Evolutionary conservation across 2,113 vertebrate genomes (phyloP).

Genomic region (Guaruba guarouba): DNA sequence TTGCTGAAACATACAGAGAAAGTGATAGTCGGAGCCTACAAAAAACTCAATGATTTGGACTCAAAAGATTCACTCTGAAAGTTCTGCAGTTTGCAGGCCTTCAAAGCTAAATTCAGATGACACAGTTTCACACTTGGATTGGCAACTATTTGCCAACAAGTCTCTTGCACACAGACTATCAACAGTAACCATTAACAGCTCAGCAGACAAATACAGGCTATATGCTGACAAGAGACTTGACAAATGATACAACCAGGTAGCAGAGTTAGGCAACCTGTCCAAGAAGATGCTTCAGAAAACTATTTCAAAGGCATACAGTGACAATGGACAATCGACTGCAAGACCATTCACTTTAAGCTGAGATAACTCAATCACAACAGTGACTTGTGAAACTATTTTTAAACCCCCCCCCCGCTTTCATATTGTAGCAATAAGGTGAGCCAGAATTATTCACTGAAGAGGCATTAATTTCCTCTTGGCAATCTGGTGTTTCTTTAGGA

Average conservation of each 20-base stretch:
- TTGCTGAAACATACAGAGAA: background rate
- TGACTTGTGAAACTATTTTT: conserved; percentile 1
- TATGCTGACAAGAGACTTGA: background rate
- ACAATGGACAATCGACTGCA: accelerated
- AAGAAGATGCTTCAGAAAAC: background rate
- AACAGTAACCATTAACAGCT: background rate
- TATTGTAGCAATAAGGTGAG: background rate
- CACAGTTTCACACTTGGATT: background rate
- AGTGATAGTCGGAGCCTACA: background rate
- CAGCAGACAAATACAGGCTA: background rate
- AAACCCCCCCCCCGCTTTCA: background rate
- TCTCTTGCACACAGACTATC: background rate
- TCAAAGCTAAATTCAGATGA: background rate
- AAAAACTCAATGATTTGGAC: background rate
- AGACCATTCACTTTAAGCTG: background rate
- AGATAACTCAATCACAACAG: background rate
- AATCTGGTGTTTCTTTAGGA: background rate
- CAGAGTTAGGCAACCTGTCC: background rate
- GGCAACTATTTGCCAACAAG: background rate
- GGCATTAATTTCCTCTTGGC: background rate
- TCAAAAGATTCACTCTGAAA: accelerated
- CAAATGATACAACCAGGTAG: background rate
- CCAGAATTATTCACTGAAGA: background rate
- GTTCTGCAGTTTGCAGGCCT: background rate
- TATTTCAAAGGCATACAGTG: background rate